Conservation (phyloP, 2,888 invertebrate species). For the Acrocyrtus sp. region DNA sequence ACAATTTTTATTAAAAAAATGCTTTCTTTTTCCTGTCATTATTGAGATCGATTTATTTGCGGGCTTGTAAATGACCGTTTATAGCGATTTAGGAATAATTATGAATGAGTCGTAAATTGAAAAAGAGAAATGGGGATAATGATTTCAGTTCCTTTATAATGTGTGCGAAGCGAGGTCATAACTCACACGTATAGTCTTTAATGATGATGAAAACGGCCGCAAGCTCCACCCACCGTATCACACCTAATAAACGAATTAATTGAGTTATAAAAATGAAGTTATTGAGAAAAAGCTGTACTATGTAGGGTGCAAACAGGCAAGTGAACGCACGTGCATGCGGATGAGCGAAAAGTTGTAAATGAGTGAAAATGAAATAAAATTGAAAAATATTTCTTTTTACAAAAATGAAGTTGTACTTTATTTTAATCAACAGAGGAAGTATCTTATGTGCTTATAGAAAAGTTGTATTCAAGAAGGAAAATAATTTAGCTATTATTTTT, state of each 20-base stretch:
- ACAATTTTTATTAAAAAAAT: too few relatives aligned
- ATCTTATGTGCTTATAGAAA: not conserved
- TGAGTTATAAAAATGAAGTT: slow-evolving; percentile 35
- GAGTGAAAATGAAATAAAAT: slow-evolving; percentile 6
- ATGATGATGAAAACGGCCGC: not conserved
- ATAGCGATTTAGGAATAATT: too few relatives aligned
- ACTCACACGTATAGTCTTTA: too few relatives aligned
- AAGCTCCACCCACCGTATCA: slow-evolving; percentile 9
- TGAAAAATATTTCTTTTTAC: not conserved
- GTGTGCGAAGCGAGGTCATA: not conserved
- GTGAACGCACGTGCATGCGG: not conserved
- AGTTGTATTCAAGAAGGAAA: not conserved
- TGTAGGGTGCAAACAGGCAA: not conserved
- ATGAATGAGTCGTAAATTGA: too few relatives aligned
- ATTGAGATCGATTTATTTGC: too few relatives aligned
- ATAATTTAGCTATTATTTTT: slow-evolving; percentile 32
- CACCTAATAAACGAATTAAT: slow-evolving; percentile 46
- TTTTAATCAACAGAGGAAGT: slow-evolving; percentile 14
- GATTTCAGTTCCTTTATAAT: too few relatives aligned
- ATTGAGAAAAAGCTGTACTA: too few relatives aligned
- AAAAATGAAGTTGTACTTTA: not conserved
- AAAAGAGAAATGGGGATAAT: too few relatives aligned
- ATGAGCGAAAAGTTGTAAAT: not conserved
- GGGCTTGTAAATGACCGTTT: too few relatives aligned
- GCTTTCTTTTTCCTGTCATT: too few relatives aligned